phyloP scores from a whole-genome alignment of 2,113 vertebrate species.

The Chionis minor region DNA sequence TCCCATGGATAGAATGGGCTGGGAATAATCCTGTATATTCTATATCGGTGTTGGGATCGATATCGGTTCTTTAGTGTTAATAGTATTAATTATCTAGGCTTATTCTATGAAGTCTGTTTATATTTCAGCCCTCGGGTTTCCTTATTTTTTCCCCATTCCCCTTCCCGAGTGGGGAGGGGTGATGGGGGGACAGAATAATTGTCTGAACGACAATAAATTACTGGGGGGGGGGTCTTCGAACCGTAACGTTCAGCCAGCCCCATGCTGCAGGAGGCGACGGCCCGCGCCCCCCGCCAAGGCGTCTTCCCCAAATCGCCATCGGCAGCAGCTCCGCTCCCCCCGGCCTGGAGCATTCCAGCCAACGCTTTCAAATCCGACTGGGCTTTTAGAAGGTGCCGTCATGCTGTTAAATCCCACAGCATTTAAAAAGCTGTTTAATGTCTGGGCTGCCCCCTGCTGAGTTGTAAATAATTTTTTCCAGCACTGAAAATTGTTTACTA shows the following conservation, averaged over 20 bases:
- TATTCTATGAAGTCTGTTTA: background rate
- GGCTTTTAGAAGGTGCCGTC: accelerated
- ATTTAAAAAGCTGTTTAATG: background rate
- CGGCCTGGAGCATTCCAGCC: accelerated
- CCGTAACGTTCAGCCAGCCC: background rate
- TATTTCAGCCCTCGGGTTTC: background rate
- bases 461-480: conserved; percentile 3
- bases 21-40: background rate
- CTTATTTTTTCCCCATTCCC: background rate
- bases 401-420: background rate
- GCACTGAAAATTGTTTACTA: background rate
- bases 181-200: background rate
- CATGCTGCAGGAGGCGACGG: background rate
- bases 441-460: background rate
- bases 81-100: background rate
- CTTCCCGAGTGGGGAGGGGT: background rate
- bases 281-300: background rate
- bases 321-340: background rate
- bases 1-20: background rate
- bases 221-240: background rate
- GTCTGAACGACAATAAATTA: background rate
- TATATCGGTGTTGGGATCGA: background rate
- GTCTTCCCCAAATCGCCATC: background rate
- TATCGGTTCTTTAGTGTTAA: background rate
- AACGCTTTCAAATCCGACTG: accelerated